Conservation (phyloP, 2,888 invertebrate genomes). For the Ectemnius cavifrons region DNA sequence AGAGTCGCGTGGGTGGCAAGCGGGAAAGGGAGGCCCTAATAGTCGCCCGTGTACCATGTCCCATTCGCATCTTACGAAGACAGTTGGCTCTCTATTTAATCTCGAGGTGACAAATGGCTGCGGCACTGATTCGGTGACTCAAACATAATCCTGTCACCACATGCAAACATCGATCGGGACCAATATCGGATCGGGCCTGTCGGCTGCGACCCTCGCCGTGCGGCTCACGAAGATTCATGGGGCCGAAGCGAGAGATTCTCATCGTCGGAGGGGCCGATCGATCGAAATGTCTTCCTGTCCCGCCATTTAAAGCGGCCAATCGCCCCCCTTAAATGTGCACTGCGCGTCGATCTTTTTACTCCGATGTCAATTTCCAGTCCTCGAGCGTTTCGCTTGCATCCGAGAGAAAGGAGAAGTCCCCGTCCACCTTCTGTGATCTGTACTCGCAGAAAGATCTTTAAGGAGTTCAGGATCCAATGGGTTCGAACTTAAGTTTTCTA, state of each 20-base stretch:
- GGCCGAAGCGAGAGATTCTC: constrained; percentile 29
- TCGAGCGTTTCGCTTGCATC: no score
- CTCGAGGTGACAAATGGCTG: constrained; percentile 75
- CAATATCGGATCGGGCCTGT: constrained; percentile 61
- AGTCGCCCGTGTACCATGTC: constrained; percentile 52
- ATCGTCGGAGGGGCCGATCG: constrained; percentile 33
- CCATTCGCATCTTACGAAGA: constrained; percentile 52
- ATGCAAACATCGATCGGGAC: constrained; percentile 72
- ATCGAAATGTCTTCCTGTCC: constrained; percentile 36
- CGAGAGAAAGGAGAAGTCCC: no score
- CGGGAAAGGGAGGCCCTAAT: constrained; percentile 36
- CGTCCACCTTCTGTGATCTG: no score
- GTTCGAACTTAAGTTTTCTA: no score
- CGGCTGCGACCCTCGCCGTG: constrained; percentile 22
- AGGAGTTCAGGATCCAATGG: no score
- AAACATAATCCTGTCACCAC: constrained; percentile 73
- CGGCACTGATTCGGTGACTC: constrained; percentile 74
- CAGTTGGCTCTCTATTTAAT: constrained; percentile 74
- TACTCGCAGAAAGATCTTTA: no score
- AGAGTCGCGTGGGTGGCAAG: constrained; percentile 21
- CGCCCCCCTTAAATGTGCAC: constrained; percentile 8
- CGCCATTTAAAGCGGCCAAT: constrained; percentile 18
- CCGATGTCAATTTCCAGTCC: background rate
- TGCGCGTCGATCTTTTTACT: background rate
- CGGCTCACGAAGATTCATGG: constrained; percentile 41